These are phyloP conservation scores for Ariopsis seemanni DNA, from an alignment of 2,113 vertebrate species.

Conservation along the genomic window DNA sequence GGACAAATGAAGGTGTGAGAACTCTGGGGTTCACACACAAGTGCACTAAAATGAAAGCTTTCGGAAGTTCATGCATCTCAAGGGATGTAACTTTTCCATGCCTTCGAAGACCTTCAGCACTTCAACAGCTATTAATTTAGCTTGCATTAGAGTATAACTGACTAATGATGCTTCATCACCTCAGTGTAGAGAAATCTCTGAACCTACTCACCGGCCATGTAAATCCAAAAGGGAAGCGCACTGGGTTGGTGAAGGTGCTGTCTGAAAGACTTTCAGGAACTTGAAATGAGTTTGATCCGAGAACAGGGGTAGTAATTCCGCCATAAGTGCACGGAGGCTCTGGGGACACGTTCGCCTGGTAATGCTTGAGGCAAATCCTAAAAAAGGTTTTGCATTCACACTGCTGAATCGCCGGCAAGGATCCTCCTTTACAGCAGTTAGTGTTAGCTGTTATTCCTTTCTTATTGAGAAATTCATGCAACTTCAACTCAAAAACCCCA, in stretches of 20 bases:
- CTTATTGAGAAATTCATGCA: conserved; percentile 98
- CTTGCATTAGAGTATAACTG: background rate
- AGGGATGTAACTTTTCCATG: conserved; percentile 74
- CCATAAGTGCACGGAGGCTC: conserved; percentile 98
- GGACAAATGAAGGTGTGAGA: conserved; percentile 60
- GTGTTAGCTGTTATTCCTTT: conserved; percentile 86
- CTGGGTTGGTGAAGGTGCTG: conserved; percentile 88
- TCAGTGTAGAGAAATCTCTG: background rate
- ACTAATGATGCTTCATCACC: background rate
- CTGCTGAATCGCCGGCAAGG: conserved; percentile 75
- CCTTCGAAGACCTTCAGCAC: conserved; percentile 44
- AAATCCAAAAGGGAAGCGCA: conserved; percentile 91
- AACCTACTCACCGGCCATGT: conserved; percentile 92
- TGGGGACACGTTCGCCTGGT: conserved; percentile 92
- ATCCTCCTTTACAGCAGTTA: conserved; percentile 86
- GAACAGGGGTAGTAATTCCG: conserved; percentile 90
- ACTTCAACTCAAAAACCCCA: conserved; percentile 94
- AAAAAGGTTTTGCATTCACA: conserved; percentile 99
- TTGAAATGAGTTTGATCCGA: conserved; percentile 95
- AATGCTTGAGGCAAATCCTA: conserved; percentile 96
- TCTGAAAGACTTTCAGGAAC: conserved; percentile 86
- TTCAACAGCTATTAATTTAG: conserved; percentile 3
- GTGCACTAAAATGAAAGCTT: conserved; percentile 71
- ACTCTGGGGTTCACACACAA: conserved; percentile 61
- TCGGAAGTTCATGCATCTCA: conserved; percentile 74